Base-by-base conservation (phyloP, 2,113 vertebrate genomes). In the Proteles cristata region DNA sequence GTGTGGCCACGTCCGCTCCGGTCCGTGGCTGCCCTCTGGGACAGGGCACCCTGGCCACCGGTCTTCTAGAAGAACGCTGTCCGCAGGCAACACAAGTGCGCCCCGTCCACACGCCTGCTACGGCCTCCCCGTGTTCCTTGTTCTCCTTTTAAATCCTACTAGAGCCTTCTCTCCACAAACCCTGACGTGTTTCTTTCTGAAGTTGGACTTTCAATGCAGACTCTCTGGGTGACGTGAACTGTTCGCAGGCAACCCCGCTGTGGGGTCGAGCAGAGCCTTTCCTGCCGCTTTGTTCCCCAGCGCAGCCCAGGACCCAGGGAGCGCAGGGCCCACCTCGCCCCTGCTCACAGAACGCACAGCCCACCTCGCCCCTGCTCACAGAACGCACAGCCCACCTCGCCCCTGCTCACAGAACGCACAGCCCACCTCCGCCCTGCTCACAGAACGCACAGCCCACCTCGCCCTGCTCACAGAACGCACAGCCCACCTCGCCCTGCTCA, bases 151-250 rank as follows among this genome's bases (percentile, higher is more conserved):
- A 45, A 96, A 55, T 58, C 66, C 87, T 23, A 15, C 74, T 3
- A 5, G 53, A 50, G 61, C 88, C 90, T 55, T 17, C 50, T 69
- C 66, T 55, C 80, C 53, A 58, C 45, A 48, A 26, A 58, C 45
- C 73, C 53, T 17, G 76, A 35, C 76, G 76, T 7, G 35, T 48
- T 81, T 82, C 11, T 90, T 77, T 90, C 88, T 80, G 19, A 86
- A 45, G 66, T 92, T 76, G 82, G 77, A 68, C 81, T 90, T 83
- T 50, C 77, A 90, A 81, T 83, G 48, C 50, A 48, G 39, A 55
- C 71, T 81, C 68, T 76, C 45, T 23, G 65, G 53, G 16, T 88
- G 89, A 93, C 61, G 15, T 69, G 73, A 76, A 26, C 28, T 33
- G 58, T 69, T 76, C 26, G 71, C 71, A 48, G 79, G 90, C 23